phyloP scores from a whole-genome alignment of 2,888 invertebrate species.

The Geophilus truncorum region DNA sequence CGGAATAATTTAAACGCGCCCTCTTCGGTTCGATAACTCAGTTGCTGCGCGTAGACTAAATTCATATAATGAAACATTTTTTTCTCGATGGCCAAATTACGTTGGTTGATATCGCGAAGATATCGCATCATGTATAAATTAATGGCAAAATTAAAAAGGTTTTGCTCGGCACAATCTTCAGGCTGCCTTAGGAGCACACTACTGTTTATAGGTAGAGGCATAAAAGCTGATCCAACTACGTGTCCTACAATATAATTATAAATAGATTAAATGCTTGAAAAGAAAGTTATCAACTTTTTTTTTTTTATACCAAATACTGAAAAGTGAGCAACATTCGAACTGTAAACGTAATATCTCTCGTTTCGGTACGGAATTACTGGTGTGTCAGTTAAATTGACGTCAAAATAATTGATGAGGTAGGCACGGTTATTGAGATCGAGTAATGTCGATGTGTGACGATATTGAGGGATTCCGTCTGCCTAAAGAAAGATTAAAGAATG shows the following conservation, averaged over 20 bases:
- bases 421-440: slow-evolving; percentile 88
- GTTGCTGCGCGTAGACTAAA: slow-evolving; percentile 78
- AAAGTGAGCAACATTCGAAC: slow-evolving; percentile 67
- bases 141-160: slow-evolving; percentile 93
- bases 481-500: slow-evolving; percentile 47
- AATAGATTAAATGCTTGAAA: background rate
- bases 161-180: slow-evolving; percentile 70
- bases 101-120: slow-evolving; percentile 83
- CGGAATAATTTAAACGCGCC: slow-evolving; percentile 88
- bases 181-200: slow-evolving; percentile 48
- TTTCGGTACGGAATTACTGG: slow-evolving; percentile 88
- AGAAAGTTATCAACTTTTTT: background rate
- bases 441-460: slow-evolving; percentile 84
- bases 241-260: slow-evolving; percentile 64
- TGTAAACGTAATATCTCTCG: slow-evolving; percentile 86
- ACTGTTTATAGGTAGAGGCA: slow-evolving; percentile 54
- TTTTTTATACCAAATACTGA: slow-evolving; percentile 48
- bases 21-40: slow-evolving; percentile 84
- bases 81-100: slow-evolving; percentile 72
- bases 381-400: slow-evolving; percentile 89
- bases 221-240: slow-evolving; percentile 87
- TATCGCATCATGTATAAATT: slow-evolving; percentile 87
- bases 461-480: slow-evolving; percentile 86
- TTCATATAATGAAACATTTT: slow-evolving; percentile 83
- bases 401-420: slow-evolving; percentile 88